These are phyloP conservation scores for Iguana delicatissima DNA, from an alignment of 2,797 vertebrate species.

Conservation along the genomic window DNA sequence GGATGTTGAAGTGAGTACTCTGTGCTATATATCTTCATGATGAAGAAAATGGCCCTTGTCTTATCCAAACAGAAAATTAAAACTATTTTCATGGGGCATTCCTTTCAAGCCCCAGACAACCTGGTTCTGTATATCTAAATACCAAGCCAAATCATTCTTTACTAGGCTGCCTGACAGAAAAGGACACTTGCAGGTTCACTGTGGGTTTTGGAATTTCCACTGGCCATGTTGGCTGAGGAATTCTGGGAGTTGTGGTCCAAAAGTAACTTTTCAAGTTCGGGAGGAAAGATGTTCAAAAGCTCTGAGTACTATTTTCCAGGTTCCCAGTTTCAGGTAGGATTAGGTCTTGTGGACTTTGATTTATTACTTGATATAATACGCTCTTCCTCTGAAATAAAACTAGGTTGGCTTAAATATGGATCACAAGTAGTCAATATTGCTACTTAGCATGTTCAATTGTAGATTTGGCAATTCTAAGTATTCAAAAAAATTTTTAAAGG, in stretches of 20 bases:
- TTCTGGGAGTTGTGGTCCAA: no score
- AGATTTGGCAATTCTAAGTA: background rate
- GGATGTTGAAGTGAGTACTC: conserved; percentile 90
- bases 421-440: no score
- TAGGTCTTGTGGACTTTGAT: no score
- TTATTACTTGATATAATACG: no score
- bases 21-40: background rate
- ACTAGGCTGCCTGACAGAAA: background rate
- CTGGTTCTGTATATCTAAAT: background rate
- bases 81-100: background rate
- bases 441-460: background rate
- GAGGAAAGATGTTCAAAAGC: background rate
- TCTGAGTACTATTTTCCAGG: background rate
- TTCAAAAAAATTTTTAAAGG: background rate
- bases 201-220: background rate
- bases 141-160: background rate
- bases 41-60: background rate
- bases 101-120: background rate
- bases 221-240: no score
- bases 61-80: no score
- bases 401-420: no score
- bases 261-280: no score
- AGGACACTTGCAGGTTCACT: background rate
- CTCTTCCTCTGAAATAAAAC: no score
- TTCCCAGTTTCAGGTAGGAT: background rate